Percentiles rank a stretch among this genome's conserved stretches.
phyloP scores from a whole-genome alignment of 2,797 vertebrate species.

The Gymnoscopelus braueri region DNA sequence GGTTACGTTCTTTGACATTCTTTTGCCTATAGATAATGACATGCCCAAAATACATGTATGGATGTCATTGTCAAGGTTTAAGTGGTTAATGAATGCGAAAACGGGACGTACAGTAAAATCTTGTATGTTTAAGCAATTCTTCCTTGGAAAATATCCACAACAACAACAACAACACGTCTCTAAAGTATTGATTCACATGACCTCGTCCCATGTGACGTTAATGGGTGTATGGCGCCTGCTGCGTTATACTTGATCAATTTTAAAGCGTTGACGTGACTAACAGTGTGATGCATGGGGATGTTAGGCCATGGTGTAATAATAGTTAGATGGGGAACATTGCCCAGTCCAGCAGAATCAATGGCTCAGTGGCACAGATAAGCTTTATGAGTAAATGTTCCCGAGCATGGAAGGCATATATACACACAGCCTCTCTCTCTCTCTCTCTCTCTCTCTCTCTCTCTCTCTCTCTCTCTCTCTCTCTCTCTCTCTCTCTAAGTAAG shows the following conservation, averaged over 20 bases:
- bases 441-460: neutral
- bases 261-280: neutral
- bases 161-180: no score
- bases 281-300: neutral
- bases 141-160: no score
- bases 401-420: neutral
- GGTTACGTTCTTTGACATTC: no score
- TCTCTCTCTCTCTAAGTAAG: no score
- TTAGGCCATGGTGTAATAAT: conserved; percentile 2
- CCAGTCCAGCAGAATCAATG: conserved; percentile 6
- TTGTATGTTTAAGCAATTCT: no score
- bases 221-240: neutral
- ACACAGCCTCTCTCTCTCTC: neutral
- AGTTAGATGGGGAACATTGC: conserved; percentile 9
- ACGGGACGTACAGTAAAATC: no score
- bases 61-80: no score
- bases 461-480: neutral
- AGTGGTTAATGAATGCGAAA: no score
- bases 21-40: no score
- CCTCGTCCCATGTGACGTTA: neutral
- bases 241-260: neutral
- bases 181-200: neutral
- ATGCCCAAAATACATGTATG: no score
- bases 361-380: neutral
- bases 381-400: neutral